Base-by-base conservation (phyloP, 2,113 vertebrate genomes). In the Mionectes macconnelli region DNA sequence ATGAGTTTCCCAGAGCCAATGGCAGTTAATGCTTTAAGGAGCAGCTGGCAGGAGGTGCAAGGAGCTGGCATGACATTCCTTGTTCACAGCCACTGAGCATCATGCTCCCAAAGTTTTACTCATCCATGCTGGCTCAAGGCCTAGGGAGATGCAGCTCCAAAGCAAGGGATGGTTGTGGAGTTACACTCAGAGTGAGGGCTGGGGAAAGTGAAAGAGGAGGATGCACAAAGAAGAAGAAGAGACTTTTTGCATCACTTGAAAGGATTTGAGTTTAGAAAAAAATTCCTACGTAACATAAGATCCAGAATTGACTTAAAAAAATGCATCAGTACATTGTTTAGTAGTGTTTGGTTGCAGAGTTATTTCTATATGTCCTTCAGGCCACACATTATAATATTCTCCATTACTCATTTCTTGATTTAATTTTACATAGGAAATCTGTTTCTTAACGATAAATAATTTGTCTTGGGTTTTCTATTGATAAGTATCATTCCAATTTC, bases 41-140 rank as follows among this genome's bases (percentile, higher is more conserved):
- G 81, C 90, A 88, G 91, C 78, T 96, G 95, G 70, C 91, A 80
- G 84, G 55, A 91, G 91, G 93, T 62, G 28, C 68, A 69, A 75
- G 84, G 33, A 62, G 87, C 40, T 95, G 93, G 91, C 93, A 31
- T 73, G 87, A 12, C 3, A 7, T 27, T 55, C 30, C 74, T 77
- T 87, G 57, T 77, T 75, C 90, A 77, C 84, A 91, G 84, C 82
- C 90, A 80, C 93, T 55, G 75, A 93, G 94, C 70, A 67, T 35
- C 59, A 87, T 50, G 1, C 86, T 96, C 91, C 91, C 84, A 47
- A 91, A 91, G 80, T 64, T 93, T 33, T 79, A 59, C 73, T 93
- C 82, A 85, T 79, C 89, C 25, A 0, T 66, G 78, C 91, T 96
- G 93, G 91, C 94, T 91, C 59, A 31, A 59, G 84, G 94, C 94